A percentile compares a stretch with the other conserved stretches of the same genome.
phyloP scores from a whole-genome alignment of 1,140 invertebrate species.

The Psilanteris sp. region DNA sequence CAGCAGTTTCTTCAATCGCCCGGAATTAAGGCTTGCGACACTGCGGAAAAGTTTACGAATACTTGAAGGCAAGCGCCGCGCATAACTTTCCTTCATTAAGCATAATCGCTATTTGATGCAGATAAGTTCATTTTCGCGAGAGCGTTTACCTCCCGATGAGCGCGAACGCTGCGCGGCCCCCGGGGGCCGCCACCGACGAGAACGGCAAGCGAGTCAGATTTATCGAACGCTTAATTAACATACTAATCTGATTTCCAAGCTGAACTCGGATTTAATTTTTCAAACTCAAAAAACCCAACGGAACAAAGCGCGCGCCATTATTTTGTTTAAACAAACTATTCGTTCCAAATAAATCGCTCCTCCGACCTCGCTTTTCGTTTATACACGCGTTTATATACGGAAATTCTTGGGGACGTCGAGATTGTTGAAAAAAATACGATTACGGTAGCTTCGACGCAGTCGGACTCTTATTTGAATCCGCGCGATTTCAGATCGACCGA shows the following conservation, averaged over 20 bases:
- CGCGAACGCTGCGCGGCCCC: conserved; percentile 45
- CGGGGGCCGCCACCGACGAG: conserved; percentile 39
- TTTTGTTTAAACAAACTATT: conserved; percentile 29
- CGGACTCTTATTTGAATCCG: too few relatives aligned
- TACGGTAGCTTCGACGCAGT: too few relatives aligned
- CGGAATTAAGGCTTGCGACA: conserved; percentile 67
- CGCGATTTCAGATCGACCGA: too few relatives aligned
- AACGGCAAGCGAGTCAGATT: conserved; percentile 69
- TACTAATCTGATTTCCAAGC: conserved; percentile 69
- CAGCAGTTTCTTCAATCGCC: conserved; percentile 68
- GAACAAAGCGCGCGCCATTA: conserved; percentile 10
- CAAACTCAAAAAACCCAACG: conserved; percentile 42
- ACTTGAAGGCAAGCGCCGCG: conserved; percentile 61
- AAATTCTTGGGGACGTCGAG: too few relatives aligned
- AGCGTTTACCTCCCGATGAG: conserved; percentile 65
- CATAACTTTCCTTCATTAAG: conserved; percentile 74
- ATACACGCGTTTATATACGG: too few relatives aligned
- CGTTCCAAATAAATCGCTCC: too few relatives aligned
- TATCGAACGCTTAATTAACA: conserved; percentile 72
- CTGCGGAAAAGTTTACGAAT: conserved; percentile 70
- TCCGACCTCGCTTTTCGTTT: too few relatives aligned
- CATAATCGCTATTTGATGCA: conserved; percentile 74
- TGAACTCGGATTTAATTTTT: conserved; percentile 63
- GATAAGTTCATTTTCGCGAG: conserved; percentile 73
- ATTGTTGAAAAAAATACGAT: too few relatives aligned